These are phyloP conservation scores for Artibeus jamaicensis DNA, from an alignment of 2,797 vertebrate species.

Conservation along the genomic window DNA sequence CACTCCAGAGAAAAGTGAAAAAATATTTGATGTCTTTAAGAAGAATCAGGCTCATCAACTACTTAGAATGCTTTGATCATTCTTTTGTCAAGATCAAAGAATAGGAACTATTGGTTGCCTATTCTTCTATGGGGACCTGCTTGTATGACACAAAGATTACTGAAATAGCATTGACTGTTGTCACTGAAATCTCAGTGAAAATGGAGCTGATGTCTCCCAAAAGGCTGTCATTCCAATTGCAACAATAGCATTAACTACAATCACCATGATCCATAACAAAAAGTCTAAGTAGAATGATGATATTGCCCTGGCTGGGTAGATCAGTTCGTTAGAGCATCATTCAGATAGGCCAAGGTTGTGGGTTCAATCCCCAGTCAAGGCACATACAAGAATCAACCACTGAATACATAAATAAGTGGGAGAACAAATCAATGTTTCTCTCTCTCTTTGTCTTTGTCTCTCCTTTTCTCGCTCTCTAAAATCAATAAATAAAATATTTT, in stretches of 20 bases:
- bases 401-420: background rate
- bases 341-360: background rate
- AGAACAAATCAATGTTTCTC: background rate
- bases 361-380: background rate
- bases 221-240: background rate
- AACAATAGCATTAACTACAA: background rate
- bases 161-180: background rate
- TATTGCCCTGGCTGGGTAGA: background rate
- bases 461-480: background rate
- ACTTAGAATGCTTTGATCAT: slow-evolving; percentile 47
- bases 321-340: background rate
- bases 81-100: slow-evolving; percentile 59
- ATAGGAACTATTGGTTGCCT: slow-evolving; percentile 49
- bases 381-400: background rate
- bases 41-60: background rate
- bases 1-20: background rate
- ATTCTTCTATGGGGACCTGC: background rate
- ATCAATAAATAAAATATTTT: background rate
- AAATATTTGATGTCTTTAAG: background rate
- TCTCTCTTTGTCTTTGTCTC: background rate
- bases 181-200: slow-evolving; percentile 11
- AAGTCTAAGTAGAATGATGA: background rate
- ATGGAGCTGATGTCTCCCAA: slow-evolving; percentile 1
- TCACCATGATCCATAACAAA: background rate
- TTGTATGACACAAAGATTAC: slow-evolving; percentile 31